These are phyloP conservation scores for Taxidea taxus DNA, from an alignment of 2,113 vertebrate genomes.

Conservation along the genomic window DNA sequence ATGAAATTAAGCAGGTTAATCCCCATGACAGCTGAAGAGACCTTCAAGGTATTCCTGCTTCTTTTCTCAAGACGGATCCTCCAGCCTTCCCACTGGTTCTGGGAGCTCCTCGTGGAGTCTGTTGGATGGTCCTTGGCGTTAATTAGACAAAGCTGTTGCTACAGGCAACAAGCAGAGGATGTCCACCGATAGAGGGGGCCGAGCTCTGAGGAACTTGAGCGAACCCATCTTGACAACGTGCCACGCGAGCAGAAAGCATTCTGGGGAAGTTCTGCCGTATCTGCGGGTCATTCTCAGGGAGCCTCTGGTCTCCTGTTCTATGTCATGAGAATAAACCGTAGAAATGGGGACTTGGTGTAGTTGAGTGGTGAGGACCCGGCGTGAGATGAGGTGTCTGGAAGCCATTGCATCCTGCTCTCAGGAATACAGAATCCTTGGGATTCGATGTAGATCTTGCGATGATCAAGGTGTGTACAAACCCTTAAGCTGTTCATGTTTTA, in stretches of 20 bases:
- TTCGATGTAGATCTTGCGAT: accelerated
- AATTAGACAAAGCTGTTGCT: neutral
- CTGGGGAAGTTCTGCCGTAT: neutral
- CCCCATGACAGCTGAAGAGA: neutral
- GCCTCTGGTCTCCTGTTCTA: neutral
- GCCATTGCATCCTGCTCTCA: neutral
- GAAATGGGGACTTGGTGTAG: no score
- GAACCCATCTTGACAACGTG: neutral
- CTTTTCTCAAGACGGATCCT: neutral
- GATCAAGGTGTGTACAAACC: accelerated
- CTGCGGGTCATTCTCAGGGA: no score
- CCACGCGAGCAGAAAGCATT: accelerated
- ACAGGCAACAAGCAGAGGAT: neutral
- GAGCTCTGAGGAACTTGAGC: neutral
- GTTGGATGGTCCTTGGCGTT: neutral
- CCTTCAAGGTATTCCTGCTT: neutral
- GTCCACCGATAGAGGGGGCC: neutral
- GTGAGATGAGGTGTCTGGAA: neutral
- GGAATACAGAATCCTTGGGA: neutral
- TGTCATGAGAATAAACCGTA: neutral
- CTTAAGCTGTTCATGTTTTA: neutral
- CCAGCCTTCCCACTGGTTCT: neutral
- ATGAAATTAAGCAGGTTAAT: neutral
- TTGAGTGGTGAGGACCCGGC: no score
- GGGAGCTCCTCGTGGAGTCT: accelerated